Percentiles rank a stretch among this genome's conserved stretches.
Conservation (phyloP, 2,797 vertebrate genomes). For the Monodelphis domestica region DNA sequence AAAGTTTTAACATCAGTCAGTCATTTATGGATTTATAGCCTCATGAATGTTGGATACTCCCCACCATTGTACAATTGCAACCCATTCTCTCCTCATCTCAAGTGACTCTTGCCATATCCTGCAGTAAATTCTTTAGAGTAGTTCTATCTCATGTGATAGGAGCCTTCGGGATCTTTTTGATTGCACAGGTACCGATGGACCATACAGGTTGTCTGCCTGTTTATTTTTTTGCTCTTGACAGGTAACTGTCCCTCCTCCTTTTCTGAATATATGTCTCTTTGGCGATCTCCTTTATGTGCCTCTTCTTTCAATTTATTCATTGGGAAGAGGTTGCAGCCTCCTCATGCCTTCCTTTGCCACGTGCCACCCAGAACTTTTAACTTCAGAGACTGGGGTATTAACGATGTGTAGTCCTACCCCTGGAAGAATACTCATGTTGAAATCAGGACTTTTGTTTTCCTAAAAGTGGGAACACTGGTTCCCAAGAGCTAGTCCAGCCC, state of each 20-base stretch:
- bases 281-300: neutral
- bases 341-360: neutral
- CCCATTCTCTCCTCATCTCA: neutral
- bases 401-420: neutral
- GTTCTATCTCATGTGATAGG: neutral
- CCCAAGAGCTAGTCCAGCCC: neutral
- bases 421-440: neutral
- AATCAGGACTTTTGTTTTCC: neutral
- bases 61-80: neutral
- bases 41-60: neutral
- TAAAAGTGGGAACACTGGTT: neutral
- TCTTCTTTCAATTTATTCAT: neutral
- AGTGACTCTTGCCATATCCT: neutral
- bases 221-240: neutral
- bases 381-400: neutral
- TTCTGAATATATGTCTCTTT: neutral
- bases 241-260: neutral
- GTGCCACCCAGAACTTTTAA: neutral
- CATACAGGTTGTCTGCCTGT: neutral
- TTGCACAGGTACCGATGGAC: neutral
- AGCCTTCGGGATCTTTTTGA: neutral
- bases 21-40: neutral
- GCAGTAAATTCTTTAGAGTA: neutral
- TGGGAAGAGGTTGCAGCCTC: neutral
- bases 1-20: neutral